phyloP scores from a whole-genome alignment of 2,113 vertebrate species.

The Podarcis muralis region DNA sequence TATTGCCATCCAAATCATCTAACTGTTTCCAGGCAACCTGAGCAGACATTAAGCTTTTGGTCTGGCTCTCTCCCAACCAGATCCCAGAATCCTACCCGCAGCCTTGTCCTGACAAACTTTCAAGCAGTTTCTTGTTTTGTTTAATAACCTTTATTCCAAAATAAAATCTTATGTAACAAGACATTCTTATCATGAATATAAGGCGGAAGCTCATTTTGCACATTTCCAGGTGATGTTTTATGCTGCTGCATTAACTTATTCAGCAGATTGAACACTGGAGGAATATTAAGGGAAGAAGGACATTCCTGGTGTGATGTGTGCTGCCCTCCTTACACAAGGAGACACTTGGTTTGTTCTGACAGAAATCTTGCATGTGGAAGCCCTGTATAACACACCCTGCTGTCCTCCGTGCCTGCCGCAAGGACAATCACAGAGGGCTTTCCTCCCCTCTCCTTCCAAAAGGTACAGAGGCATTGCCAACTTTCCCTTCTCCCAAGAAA shows the following conservation, averaged over 20 bases:
- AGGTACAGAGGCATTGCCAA: not conserved
- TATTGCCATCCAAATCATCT: not conserved
- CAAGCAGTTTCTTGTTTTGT: not conserved
- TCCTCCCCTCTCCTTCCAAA: no score
- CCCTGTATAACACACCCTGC: not conserved
- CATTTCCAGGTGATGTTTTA: not conserved
- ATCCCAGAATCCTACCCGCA: not conserved
- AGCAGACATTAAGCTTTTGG: not conserved
- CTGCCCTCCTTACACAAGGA: not conserved
- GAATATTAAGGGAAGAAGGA: not conserved
- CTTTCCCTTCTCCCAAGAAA: not conserved
- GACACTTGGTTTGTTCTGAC: not conserved
- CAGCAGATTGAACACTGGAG: not conserved
- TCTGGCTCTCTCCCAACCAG: not conserved
- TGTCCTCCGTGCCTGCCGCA: not conserved
- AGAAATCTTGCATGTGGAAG: not conserved
- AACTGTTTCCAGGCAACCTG: not conserved
- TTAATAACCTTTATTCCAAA: conserved; percentile 34
- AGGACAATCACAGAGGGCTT: no score
- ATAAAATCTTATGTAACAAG: not conserved
- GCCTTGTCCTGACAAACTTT: not conserved
- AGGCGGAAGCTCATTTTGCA: not conserved
- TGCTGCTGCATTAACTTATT: not conserved
- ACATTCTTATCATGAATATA: not conserved
- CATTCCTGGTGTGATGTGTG: no score